Evolutionary conservation across 1,140 invertebrate genomes (phyloP).

Genomic region (Caenorhabditis briggsae): DNA sequence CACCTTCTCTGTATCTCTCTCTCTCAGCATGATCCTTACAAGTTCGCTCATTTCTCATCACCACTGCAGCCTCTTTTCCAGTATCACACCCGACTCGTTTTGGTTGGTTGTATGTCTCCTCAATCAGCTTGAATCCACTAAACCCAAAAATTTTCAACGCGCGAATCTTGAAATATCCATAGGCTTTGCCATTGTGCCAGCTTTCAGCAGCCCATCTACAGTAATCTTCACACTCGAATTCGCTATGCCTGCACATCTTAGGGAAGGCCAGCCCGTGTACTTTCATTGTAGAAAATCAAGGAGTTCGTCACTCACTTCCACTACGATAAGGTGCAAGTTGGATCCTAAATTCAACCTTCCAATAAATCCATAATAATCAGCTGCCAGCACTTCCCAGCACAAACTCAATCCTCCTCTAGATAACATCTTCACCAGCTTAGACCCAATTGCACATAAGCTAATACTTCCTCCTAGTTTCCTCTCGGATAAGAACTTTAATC

Average conservation of each 20-base stretch:
- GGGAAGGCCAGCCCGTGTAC: neutral
- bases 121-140: conserved; percentile 15
- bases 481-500: neutral
- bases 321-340: neutral
- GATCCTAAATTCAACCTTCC: conserved; percentile 24
- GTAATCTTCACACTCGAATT: conserved; percentile 44
- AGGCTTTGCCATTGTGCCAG: conserved; percentile 20
- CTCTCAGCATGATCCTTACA: conserved; percentile 20
- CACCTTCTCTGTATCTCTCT: conserved; percentile 10
- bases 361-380: conserved; percentile 16
- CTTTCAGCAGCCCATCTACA: neutral
- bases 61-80: conserved; percentile 42
- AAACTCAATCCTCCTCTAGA: neutral
- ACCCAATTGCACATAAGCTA: conserved; percentile 31
- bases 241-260: neutral
- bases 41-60: conserved; percentile 15
- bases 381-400: neutral
- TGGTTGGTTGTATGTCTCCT: conserved; percentile 7
- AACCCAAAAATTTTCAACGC: conserved; percentile 5
- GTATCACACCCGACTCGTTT: conserved; percentile 24
- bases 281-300: neutral
- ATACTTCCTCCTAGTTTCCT: neutral
- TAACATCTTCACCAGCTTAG: conserved; percentile 18
- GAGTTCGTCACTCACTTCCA: neutral
- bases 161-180: conserved; percentile 27